Evolutionary conservation across 2,113 vertebrate genomes (phyloP).

Genomic region (Zingel zingel): DNA sequence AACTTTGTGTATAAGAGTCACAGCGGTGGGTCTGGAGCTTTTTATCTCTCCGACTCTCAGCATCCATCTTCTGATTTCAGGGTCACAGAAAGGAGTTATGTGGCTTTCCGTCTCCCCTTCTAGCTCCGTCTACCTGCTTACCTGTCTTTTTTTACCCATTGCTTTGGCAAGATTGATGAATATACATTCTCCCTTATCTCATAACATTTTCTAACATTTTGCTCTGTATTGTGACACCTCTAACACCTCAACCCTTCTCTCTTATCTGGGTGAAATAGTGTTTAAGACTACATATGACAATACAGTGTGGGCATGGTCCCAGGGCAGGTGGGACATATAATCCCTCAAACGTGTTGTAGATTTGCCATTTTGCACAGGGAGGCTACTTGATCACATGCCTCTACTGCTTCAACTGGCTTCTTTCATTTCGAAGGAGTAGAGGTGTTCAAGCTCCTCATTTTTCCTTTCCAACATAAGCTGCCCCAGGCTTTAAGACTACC

Average conservation of each 20-base stretch:
- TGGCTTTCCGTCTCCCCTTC: background rate
- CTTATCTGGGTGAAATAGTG: background rate
- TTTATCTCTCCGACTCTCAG: slow-evolving; percentile 20
- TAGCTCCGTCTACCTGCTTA: background rate
- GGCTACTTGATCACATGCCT: background rate
- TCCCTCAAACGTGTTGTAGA: background rate
- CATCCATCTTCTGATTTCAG: slow-evolving; percentile 53
- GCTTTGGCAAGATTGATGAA: background rate
- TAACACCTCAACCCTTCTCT: background rate
- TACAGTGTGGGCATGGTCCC: background rate
- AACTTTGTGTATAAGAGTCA: slow-evolving; percentile 70
- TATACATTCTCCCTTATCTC: background rate
- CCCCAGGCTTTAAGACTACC: background rate
- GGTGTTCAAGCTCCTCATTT: background rate
- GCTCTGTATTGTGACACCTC: background rate
- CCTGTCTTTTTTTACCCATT: background rate
- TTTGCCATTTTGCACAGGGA: background rate
- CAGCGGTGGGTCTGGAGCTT: slow-evolving; percentile 72
- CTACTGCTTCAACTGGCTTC: background rate
- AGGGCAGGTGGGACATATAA: background rate
- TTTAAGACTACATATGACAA: background rate
- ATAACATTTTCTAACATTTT: background rate
- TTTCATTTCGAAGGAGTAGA: slow-evolving; percentile 5
- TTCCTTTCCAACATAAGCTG: background rate
- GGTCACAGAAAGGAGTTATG: slow-evolving; percentile 54